A percentile compares a stretch with the other conserved stretches of the same genome.
Evolutionary conservation across 2,797 vertebrate genomes (phyloP).

Genomic region (Poeciliopsis turneri): DNA sequence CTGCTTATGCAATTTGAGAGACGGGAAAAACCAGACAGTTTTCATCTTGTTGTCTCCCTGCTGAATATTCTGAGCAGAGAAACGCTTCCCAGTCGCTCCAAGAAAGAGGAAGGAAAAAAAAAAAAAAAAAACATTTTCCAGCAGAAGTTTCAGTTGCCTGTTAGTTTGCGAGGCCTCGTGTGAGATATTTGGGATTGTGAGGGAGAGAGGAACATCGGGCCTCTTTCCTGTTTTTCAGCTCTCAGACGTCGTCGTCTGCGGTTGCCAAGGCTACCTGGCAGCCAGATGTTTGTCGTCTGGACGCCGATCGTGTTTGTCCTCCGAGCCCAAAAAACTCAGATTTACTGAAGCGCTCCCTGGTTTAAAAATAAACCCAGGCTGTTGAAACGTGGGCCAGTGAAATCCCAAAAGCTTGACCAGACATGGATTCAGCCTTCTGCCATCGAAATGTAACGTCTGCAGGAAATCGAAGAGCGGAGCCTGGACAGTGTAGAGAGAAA

Average conservation of each 20-base stretch:
- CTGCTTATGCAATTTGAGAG: not conserved
- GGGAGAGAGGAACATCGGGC: conserved; percentile 39
- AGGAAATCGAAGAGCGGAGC: not conserved
- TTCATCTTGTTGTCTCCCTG: conserved; percentile 6
- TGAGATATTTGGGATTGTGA: conserved; percentile 34
- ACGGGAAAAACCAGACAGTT: conserved; percentile 14
- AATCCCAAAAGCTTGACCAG: no score
- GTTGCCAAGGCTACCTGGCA: conserved; percentile 66
- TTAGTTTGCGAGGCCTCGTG: conserved; percentile 35
- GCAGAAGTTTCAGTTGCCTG: conserved; percentile 27
- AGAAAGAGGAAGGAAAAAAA: not conserved
- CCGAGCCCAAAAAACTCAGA: conserved; percentile 26
- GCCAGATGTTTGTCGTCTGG: conserved; percentile 56
- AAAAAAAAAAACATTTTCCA: conserved; percentile 32
- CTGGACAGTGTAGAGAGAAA: not conserved
- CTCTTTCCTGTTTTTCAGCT: conserved; percentile 59
- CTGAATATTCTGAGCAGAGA: conserved; percentile 18
- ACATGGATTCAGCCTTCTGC: not conserved
- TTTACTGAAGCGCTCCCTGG: not conserved
- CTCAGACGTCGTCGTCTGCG: conserved; percentile 20
- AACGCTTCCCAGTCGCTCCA: not conserved
- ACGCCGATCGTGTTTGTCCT: conserved; percentile 45
- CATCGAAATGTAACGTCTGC: not conserved
- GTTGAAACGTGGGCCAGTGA: no score
- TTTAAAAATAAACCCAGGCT: not conserved